Percentiles rank a stretch among this genome's conserved stretches.
Evolutionary conservation across 2,113 vertebrate genomes (phyloP).

Genomic region (Plecturocebus donacophilus): DNA sequence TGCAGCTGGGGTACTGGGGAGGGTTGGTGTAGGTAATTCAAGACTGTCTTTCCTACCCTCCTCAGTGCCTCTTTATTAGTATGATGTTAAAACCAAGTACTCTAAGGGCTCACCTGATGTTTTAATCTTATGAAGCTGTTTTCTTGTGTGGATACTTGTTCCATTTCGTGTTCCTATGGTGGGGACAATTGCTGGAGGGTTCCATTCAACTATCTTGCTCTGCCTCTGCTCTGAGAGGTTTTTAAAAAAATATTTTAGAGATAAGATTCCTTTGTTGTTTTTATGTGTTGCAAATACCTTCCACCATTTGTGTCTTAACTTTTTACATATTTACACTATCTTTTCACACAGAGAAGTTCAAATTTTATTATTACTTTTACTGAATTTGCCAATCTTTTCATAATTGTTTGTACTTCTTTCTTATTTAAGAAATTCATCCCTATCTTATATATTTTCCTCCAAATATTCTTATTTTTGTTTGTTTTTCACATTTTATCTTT

Average conservation of each 20-base stretch:
- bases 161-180: too few species aligned
- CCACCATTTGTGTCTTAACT: neutral
- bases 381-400: neutral
- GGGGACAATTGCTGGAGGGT: too few species aligned
- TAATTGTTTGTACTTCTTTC: neutral
- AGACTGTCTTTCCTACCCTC: too few species aligned
- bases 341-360: neutral
- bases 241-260: neutral
- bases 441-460: neutral
- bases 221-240: too few species aligned
- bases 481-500: neutral
- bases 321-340: neutral
- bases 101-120: too few species aligned
- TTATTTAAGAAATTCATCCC: neutral
- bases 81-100: too few species aligned
- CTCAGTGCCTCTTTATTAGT: too few species aligned
- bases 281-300: neutral
- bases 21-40: too few species aligned
- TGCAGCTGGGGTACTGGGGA: too few species aligned
- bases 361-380: neutral
- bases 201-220: too few species aligned
- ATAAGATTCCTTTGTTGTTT: neutral
- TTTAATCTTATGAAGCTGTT: too few species aligned
- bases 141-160: too few species aligned
- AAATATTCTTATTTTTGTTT: conserved; percentile 16